phyloP scores from a whole-genome alignment of 2,113 vertebrate genomes.

The Eudyptes chrysolophus region DNA sequence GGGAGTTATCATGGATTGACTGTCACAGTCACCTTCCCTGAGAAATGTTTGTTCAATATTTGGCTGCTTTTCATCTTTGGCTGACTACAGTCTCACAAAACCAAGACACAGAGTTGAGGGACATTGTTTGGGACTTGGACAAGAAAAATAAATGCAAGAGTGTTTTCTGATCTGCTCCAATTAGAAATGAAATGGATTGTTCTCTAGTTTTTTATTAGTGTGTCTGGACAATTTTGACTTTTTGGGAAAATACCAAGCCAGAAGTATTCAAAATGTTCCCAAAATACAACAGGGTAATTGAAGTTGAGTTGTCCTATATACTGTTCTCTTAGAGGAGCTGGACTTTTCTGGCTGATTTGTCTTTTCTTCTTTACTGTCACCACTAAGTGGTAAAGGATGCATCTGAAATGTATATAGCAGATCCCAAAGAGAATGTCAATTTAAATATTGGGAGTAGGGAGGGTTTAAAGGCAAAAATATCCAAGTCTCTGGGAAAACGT shows the following conservation, averaged over 20 bases:
- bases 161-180: background rate
- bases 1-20: background rate
- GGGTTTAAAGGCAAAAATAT: background rate
- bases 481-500: background rate
- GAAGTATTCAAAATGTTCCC: background rate
- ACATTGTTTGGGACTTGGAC: background rate
- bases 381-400: background rate
- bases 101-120: background rate
- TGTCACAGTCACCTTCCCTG: background rate
- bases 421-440: background rate
- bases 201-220: background rate
- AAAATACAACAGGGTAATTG: background rate
- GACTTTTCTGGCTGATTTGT: background rate
- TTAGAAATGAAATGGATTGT: constrained; percentile 3
- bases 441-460: background rate
- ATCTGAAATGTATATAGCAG: background rate
- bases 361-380: background rate
- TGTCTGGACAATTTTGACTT: background rate
- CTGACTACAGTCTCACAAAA: background rate
- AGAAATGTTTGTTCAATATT: background rate
- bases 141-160: background rate
- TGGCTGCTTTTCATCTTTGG: background rate
- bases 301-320: background rate
- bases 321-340: background rate
- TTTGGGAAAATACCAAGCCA: constrained; percentile 25